These are phyloP conservation scores for Crax fasciolata DNA, from an alignment of 2,797 vertebrate species.

Conservation along the genomic window DNA sequence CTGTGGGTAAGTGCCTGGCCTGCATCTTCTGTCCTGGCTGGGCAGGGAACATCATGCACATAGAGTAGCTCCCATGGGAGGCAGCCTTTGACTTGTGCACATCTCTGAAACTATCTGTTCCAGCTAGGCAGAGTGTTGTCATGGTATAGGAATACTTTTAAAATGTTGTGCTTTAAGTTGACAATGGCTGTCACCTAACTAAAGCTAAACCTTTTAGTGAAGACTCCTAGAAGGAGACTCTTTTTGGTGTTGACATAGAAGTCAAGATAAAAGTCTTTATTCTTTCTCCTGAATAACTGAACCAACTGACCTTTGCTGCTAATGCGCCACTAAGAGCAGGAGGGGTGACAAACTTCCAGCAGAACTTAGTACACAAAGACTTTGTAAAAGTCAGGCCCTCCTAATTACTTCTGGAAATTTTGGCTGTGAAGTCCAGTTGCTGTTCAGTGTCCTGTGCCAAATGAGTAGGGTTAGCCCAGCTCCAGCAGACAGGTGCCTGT, in stretches of 20 bases:
- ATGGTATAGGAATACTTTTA: accelerated
- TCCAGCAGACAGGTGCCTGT: background rate
- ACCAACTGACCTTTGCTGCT: background rate
- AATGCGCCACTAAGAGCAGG: background rate
- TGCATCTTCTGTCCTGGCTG: background rate
- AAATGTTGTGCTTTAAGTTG: background rate
- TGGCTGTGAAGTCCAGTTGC: background rate
- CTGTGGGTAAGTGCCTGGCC: constrained; percentile 90
- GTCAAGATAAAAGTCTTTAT: background rate
- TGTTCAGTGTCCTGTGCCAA: background rate
- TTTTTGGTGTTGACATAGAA: background rate
- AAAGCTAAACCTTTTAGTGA: background rate
- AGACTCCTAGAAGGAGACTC: background rate
- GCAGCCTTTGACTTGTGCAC: background rate
- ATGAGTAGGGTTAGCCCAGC: background rate
- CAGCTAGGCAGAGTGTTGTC: background rate
- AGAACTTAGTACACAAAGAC: background rate
- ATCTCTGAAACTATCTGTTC: background rate
- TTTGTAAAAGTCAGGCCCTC: background rate
- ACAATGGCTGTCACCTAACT: background rate
- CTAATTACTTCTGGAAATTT: background rate
- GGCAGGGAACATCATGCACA: accelerated
- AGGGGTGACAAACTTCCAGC: background rate
- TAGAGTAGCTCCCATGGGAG: accelerated
- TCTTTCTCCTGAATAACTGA: background rate